Evolutionary conservation across 2,797 vertebrate species (phyloP), one percentile per base, ranked within the genome.

Genomic region (Nyctalus aviator): DNA sequence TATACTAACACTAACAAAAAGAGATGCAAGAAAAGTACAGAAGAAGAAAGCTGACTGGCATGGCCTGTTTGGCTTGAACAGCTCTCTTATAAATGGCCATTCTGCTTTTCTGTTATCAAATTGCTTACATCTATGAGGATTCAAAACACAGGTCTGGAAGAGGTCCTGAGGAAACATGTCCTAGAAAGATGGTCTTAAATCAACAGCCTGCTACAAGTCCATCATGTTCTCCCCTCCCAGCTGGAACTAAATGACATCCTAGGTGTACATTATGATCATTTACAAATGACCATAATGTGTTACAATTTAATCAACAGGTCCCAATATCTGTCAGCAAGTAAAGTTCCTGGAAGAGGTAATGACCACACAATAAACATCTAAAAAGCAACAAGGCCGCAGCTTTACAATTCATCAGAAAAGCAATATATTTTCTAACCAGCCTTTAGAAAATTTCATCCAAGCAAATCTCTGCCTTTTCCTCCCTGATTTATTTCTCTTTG

Each of bases 271-370:
- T 25, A 71, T 32, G 10, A 84, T 73, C 30, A 53, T 14, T 57
- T 46, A 64, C 6, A 64, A 64, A 64, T 64, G 14, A 66, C 57
- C 37, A 88, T 2, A 82, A 55, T 48, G 12, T 35, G 21, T 62
- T 44, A 76, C 5, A 77, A 81, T 69, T 79, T 41, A 64, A 48
- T 86, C 35, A 87, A 32, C 10, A 86, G 35, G 8, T 12, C 21
- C 30, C 46, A 68, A 73, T 84, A 77, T 8, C 12, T 92, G 32
- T 75, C 18, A 64, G 44, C 37, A 78, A 30, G n/a, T 32, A 44
- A 92, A 92, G 46, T 75, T 90, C 30, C 55, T 84, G 5, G 32
- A 94, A 68, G 8, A 71, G 82, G 84, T 69, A 91, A 81, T n/a
- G 44, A 23, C 11, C 72, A 75, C 8, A 90, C 25, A 83, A 79